phyloP scores from a whole-genome alignment of 2,113 vertebrate species.

The Notarius lentiginosus region DNA sequence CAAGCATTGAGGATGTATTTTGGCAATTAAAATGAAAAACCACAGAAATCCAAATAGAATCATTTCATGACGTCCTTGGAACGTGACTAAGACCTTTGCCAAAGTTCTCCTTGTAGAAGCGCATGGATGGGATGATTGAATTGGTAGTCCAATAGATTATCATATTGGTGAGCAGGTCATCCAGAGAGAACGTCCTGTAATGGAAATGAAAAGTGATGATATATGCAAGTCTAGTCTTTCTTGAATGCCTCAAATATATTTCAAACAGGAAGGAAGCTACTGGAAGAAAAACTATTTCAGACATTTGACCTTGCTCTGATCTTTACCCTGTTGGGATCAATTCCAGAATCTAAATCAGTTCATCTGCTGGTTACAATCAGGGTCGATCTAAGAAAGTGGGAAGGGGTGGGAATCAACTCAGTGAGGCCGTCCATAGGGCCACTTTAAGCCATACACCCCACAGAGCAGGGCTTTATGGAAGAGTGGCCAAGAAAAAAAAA shows the following conservation, averaged over 20 bases:
- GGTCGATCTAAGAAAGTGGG: background rate
- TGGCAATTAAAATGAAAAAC: background rate
- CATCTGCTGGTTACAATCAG: background rate
- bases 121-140: conserved; percentile 84
- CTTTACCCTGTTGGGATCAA: background rate
- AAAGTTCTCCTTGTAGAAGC: conserved; percentile 86
- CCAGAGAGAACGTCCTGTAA: conserved; percentile 81
- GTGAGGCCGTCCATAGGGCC: background rate
- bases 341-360: background rate
- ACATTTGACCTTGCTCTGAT: background rate
- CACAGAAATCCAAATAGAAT: background rate
- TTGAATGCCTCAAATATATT: background rate
- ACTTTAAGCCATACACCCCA: no score
- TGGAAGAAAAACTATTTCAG: no score
- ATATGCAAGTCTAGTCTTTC: background rate
- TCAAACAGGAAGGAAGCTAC: background rate
- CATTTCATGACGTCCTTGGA: conserved; percentile 53
- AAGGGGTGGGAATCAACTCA: background rate
- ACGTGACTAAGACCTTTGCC: conserved; percentile 62
- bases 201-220: background rate
- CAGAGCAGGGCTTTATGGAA: no score
- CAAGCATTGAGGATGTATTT: background rate
- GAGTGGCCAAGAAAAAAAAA: no score
- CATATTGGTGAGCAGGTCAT: conserved; percentile 86
- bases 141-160: conserved; percentile 89